Conservation (phyloP, 2,797 vertebrate species). For the Coendou prehensilis region DNA sequence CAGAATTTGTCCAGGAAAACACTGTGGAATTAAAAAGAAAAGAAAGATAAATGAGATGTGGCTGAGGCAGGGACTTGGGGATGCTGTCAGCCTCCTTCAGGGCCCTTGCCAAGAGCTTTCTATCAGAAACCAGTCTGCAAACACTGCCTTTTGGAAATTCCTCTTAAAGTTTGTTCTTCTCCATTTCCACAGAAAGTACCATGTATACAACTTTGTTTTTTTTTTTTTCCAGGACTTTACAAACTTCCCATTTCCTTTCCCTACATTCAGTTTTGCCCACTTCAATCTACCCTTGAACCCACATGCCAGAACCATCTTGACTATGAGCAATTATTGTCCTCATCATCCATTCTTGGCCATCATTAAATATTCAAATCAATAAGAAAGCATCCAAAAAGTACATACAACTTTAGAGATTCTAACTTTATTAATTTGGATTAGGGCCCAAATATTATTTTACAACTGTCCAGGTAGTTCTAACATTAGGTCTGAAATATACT, state of each 20-base stretch:
- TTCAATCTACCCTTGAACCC: background rate
- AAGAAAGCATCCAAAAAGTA: background rate
- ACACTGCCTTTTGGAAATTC: background rate
- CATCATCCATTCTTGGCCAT: background rate
- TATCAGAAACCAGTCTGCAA: conserved; percentile 42
- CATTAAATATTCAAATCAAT: background rate
- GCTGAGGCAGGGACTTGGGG: background rate
- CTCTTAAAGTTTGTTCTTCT: background rate
- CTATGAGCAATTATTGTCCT: background rate
- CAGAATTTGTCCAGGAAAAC: conserved; percentile 27
- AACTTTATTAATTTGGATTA: background rate
- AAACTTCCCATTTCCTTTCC: background rate
- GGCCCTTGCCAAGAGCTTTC: background rate
- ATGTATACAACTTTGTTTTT: background rate
- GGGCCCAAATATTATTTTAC: background rate
- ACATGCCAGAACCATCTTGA: background rate
- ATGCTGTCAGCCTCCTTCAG: background rate
- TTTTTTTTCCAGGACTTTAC: background rate
- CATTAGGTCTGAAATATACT: background rate
- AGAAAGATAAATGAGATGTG: conserved; percentile 61
- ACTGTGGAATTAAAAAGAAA: background rate
- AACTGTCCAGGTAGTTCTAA: background rate
- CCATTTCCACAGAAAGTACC: background rate
- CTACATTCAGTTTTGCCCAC: background rate
- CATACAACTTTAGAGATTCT: background rate